Base-by-base conservation (phyloP, 2,888 invertebrate genomes). In the Lasioglossum lativentre region DNA sequence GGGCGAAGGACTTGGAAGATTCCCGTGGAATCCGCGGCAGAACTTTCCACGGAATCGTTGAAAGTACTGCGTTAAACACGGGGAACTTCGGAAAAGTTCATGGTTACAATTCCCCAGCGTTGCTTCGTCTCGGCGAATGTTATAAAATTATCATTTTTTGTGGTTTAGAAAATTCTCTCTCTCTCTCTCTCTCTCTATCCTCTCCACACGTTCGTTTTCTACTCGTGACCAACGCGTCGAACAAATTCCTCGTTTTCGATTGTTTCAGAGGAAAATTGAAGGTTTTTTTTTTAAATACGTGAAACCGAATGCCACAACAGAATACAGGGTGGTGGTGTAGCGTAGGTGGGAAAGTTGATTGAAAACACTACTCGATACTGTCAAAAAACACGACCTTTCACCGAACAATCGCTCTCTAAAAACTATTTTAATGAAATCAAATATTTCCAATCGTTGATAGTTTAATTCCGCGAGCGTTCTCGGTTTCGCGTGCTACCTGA, bases 31-130 rank as follows among this genome's bases (percentile, higher is more conserved):
- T 82, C 73, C 56, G 52, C 34, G 73, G 42, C 42, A 16, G 42
- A 82, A 82, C 68, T 82, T 80, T 68, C 73, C 12, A 14, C 30
- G 74, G 56, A 74, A 80, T 80, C 68, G 45, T 82, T 74, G 68
- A 14, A 34, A 56, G 10, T 38, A 59, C 82, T 74, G 30, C 40
- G 75, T 59, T 75, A 75, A 75, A 70, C 70, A n/a, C 56, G 47
- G 30, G 59, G 59, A 19, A 40, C 70, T 45, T 45, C 30, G 27
- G 40, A 10, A 47, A 75, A 42, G 56, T 80, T 80, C 68, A 70
- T 27, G n/a, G 56, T 70, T 75, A 75, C 71, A 42, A 59, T 56
- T 23, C 23, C 34, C 68, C 30, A 1, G 74, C 42, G 27, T 38
- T 10, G 2, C 34, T 38, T 23, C 30, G 40, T 1, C 19, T 34